A percentile compares a stretch with the other conserved stretches of the same genome.
Evolutionary conservation across 23 tunicate species (phyloP).

Genomic region (Trididemnum clinides): DNA sequence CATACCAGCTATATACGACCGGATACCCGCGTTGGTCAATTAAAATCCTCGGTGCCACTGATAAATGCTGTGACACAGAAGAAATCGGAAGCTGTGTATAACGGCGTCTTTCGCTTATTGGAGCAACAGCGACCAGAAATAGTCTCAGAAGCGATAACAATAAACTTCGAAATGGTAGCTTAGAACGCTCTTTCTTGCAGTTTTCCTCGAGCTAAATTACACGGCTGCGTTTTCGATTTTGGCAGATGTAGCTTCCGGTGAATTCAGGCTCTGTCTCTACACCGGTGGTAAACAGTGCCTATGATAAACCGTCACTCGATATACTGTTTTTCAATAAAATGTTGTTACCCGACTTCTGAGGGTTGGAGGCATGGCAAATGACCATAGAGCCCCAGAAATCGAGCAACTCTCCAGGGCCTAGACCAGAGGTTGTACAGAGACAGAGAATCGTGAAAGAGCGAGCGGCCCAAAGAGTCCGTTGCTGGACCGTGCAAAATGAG

Average conservation of each 20-base stretch:
- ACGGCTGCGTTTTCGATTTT: slow-evolving; percentile 21
- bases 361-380: too few relatives aligned
- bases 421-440: too few relatives aligned
- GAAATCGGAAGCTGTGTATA: slow-evolving; percentile 15
- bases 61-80: slow-evolving; percentile 6
- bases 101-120: slow-evolving; percentile 20
- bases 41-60: slow-evolving; percentile 15
- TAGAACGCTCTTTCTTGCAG: slow-evolving; percentile 5
- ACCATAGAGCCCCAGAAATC: too few relatives aligned
- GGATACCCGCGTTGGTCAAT: slow-evolving; percentile 24
- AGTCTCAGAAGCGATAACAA: slow-evolving; percentile 31
- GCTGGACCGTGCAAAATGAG: too few relatives aligned
- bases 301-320: too few relatives aligned
- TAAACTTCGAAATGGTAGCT: slow-evolving; percentile 24
- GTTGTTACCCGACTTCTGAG: too few relatives aligned
- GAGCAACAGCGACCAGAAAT: slow-evolving; percentile 13
- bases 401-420: too few relatives aligned
- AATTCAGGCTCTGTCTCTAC: slow-evolving; percentile 12
- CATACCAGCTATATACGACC: slow-evolving; percentile 24
- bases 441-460: too few relatives aligned
- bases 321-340: too few relatives aligned
- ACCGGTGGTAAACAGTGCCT: too few relatives aligned
- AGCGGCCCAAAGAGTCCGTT: too few relatives aligned
- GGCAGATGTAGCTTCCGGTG: slow-evolving; percentile 7
- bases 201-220: slow-evolving; percentile 15